Conservation (phyloP, 92 coral and sea anemone species). For the Parazoanthus atlanticus region DNA sequence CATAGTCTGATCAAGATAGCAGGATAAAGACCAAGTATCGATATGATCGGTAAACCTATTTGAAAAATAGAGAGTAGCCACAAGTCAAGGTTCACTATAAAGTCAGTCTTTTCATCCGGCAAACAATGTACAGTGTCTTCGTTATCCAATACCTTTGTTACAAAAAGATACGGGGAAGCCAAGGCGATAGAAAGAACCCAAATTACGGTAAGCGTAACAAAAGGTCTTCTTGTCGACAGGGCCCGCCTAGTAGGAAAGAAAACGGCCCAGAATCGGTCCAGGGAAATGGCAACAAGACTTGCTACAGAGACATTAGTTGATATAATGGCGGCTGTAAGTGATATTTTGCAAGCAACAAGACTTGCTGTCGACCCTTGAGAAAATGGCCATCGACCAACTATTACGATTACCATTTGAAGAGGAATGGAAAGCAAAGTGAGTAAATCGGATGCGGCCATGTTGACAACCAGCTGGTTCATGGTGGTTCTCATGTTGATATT, state of each 20-base stretch:
- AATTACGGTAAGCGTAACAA: neutral
- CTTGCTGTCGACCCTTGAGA: neutral
- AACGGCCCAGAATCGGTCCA: neutral
- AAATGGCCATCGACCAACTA: neutral
- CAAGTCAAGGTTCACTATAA: no score
- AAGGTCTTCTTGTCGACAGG: neutral
- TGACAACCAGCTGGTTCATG: neutral
- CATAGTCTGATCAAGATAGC: constrained; percentile 24
- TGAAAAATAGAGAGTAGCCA: no score
- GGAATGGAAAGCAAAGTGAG: neutral
- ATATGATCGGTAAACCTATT: neutral
- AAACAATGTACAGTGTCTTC: neutral
- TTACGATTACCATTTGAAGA: neutral
- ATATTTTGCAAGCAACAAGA: neutral
- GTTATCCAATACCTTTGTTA: neutral
- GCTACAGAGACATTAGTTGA: neutral
- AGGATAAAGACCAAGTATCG: neutral
- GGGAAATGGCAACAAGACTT: neutral
- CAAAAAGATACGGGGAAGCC: neutral
- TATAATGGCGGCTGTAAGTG: no score
- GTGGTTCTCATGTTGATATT: neutral
- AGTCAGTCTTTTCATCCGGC: neutral
- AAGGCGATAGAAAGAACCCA: neutral
- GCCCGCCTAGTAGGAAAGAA: neutral
- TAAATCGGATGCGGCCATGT: neutral